A percentile compares a stretch with the other conserved stretches of the same genome.
Evolutionary conservation across 1,140 invertebrate species (phyloP).

Genomic region (Cephus cinctus): DNA sequence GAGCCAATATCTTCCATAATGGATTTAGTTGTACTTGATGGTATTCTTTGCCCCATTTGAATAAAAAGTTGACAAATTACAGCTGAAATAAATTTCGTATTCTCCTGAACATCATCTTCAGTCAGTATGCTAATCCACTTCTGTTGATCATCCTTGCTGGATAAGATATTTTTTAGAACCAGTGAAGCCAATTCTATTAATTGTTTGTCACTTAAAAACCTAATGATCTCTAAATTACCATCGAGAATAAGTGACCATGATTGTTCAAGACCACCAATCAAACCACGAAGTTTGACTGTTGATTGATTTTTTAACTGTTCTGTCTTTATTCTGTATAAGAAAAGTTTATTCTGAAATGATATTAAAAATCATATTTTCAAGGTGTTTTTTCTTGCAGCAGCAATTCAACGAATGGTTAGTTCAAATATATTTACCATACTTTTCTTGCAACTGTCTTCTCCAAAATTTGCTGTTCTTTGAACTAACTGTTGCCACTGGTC

Average conservation of each 20-base stretch:
- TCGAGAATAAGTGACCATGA: conserved; percentile 29
- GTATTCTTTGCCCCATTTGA: conserved; percentile 17
- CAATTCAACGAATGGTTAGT: not conserved
- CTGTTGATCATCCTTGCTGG: too few relatives aligned
- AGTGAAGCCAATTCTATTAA: conserved; percentile 29
- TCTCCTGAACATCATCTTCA: conserved; percentile 27
- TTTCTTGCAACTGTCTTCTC: conserved; percentile 20
- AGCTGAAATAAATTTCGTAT: conserved; percentile 23
- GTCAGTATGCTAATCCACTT: conserved; percentile 22
- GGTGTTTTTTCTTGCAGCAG: conserved; percentile 1
- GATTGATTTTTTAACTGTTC: conserved; percentile 7
- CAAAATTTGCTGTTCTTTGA: conserved; percentile 23
- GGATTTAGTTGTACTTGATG: conserved; percentile 19
- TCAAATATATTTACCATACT: conserved; percentile 26
- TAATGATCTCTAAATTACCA: conserved; percentile 20
- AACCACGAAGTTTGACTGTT: conserved; percentile 17
- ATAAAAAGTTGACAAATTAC: conserved; percentile 25
- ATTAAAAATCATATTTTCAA: conserved; percentile 10
- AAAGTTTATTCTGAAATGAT: conserved; percentile 37
- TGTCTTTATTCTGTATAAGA: conserved; percentile 24
- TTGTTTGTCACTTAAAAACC: conserved; percentile 22
- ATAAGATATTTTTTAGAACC: too few relatives aligned
- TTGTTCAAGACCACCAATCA: conserved; percentile 23
- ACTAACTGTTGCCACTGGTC: conserved; percentile 26
- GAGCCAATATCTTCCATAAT: conserved; percentile 22